phyloP scores from a whole-genome alignment of 2,113 vertebrate species.

The Nannobrachium achirus region DNA sequence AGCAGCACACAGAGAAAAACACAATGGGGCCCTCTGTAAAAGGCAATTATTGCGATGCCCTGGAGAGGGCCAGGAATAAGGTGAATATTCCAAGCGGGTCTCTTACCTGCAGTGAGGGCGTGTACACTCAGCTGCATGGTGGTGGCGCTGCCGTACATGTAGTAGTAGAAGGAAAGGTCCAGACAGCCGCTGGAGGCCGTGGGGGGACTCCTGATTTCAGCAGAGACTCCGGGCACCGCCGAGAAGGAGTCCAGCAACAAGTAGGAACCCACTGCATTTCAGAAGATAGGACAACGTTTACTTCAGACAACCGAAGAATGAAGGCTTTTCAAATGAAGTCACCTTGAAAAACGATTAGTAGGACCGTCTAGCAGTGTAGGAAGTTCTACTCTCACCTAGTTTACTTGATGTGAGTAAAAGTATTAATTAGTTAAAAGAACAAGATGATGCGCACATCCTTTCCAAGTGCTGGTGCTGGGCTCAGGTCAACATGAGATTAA shows the following conservation, averaged over 20 bases:
- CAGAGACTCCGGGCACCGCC: conserved; percentile 43
- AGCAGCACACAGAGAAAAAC: no score
- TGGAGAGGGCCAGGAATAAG: no score
- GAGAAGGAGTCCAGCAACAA: conserved; percentile 77
- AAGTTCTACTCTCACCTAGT: neutral
- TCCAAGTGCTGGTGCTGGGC: no score
- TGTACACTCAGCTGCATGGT: conserved; percentile 75
- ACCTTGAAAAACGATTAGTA: no score
- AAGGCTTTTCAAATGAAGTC: neutral
- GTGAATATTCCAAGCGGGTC: neutral
- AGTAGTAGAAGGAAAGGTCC: conserved; percentile 81
- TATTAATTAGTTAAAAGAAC: neutral
- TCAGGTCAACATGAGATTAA: no score
- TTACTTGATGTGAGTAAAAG: neutral
- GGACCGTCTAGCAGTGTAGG: no score
- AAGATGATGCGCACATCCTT: no score
- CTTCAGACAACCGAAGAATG: neutral
- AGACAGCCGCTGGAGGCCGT: conserved; percentile 71
- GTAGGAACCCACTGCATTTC: conserved; percentile 76
- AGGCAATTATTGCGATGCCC: no score
- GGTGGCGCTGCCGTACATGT: conserved; percentile 73
- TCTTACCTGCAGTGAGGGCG: conserved; percentile 67
- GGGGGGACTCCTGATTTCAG: conserved; percentile 74
- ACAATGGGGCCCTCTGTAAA: no score
- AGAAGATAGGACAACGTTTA: neutral